Base-by-base conservation (phyloP, 2,888 invertebrate genomes). In the Oxycera nigricornis region DNA sequence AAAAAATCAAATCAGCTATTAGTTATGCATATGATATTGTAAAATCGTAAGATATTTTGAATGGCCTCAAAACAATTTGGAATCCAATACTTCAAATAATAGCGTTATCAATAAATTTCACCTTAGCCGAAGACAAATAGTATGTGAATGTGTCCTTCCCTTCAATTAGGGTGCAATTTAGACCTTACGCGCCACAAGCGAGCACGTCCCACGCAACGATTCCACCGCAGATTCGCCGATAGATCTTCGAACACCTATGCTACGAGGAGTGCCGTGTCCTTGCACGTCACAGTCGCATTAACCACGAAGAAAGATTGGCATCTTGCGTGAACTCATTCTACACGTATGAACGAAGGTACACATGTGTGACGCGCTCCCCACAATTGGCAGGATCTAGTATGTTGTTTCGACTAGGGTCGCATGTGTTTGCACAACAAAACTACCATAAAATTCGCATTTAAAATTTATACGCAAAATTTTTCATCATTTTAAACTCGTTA, bases 391-490 rank as follows among this genome's bases (percentile, higher is more conserved):
- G 28, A 59, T 59, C 30, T 26, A 59, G 67, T 22, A 28, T 14
- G 22, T 14, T 31, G 67, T 14, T 26, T 24, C n/a, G 52, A 31
- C 22, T 52, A 70, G 70, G 55, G 73, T 20, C 75, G 73, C 76
- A 76, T 75, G 73, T 76, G 76, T 76, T 75, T 52, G 62, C 57
- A 73, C 65, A 72, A 76, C 75, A 76, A 75, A 76, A 76, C 76
- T 76, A 76, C 76, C 76, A 76, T 76, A 76, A 76, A 76, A 76
- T 76, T 73, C 75, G 26, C 76, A 76, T 76, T 75, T 76, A 76
- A 76, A 76, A 76, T 76, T 76, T 75, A 76, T 76, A 76, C 75
- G 75, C 73, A 73, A 76, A 76, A 76, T 76, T 76, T 76, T 76
- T 76, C 76, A 76, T 76, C 76, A 76, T 76, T 76, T 76, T 76